Evolutionary conservation across 2,888 invertebrate species (phyloP).

Genomic region (Graphium colonna): DNA sequence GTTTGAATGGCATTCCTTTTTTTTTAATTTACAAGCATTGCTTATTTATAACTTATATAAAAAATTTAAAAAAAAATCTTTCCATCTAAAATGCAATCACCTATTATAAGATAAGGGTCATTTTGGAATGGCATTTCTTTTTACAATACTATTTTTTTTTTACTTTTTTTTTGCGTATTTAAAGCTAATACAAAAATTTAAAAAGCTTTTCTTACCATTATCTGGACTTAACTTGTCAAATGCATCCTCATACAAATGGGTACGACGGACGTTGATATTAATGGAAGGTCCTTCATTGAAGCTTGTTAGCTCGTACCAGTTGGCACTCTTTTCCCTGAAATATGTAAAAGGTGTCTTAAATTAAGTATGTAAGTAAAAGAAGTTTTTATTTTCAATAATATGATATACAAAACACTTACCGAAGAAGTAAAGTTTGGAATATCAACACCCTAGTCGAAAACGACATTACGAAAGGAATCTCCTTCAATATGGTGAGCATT

Average conservation of each 20-base stretch:
- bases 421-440: slow-evolving; percentile 84
- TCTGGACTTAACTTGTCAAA: slow-evolving; percentile 95
- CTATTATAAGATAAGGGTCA: background rate
- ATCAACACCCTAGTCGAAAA: slow-evolving; percentile 94
- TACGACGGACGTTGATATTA: slow-evolving; percentile 88
- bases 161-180: too few relatives aligned
- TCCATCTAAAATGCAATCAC: too few relatives aligned
- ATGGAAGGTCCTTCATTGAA: slow-evolving; percentile 88
- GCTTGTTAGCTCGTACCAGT: slow-evolving; percentile 87
- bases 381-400: background rate
- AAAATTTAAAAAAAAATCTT: too few relatives aligned
- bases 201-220: slow-evolving; percentile 93
- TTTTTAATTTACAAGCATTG: too few relatives aligned
- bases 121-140: background rate
- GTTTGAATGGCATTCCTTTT: too few relatives aligned
- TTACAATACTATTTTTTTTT: too few relatives aligned
- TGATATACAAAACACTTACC: slow-evolving; percentile 42
- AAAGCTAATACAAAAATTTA: too few relatives aligned
- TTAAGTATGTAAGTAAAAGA: background rate
- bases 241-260: slow-evolving; percentile 98
- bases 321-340: slow-evolving; percentile 82
- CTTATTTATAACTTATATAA: too few relatives aligned
- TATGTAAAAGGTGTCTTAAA: too few relatives aligned
- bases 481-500: slow-evolving; percentile 91
- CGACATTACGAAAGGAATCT: slow-evolving; percentile 96